phyloP scores from a whole-genome alignment of 2,113 vertebrate genomes.

The Syrrhaptes paradoxus region DNA sequence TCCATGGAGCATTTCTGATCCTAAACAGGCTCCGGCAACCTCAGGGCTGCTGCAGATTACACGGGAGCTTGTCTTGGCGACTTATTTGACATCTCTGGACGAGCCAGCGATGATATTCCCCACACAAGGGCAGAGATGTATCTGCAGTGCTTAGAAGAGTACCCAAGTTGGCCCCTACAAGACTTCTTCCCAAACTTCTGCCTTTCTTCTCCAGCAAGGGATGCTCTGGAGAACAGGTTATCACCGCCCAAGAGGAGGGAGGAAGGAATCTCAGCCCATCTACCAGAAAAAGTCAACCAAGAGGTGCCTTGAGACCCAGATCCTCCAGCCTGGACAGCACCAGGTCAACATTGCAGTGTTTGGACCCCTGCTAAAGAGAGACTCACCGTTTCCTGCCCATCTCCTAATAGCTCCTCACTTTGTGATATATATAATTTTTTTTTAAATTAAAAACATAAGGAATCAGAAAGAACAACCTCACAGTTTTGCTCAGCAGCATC shows the following conservation, averaged over 20 bases:
- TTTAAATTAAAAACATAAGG: not conserved
- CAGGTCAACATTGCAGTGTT: not conserved
- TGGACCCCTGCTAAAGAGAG: not conserved
- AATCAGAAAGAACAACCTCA: not conserved
- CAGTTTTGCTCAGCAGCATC: not conserved
- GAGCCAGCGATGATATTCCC: not conserved
- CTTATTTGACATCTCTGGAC: not conserved
- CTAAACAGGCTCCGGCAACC: not conserved
- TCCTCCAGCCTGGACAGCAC: not conserved
- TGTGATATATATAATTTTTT: no score
- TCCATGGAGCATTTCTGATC: not conserved
- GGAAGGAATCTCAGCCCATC: not conserved
- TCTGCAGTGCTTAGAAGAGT: not conserved
- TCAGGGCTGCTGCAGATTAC: not conserved
- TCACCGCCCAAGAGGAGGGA: not conserved
- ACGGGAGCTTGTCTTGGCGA: not conserved
- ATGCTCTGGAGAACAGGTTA: rapidly evolving
- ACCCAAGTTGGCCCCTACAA: not conserved
- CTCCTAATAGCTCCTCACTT: not conserved
- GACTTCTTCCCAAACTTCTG: not conserved
- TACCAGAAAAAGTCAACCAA: not conserved
- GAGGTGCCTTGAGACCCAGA: not conserved
- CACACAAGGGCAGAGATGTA: not conserved
- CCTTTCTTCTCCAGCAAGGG: not conserved
- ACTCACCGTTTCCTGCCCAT: not conserved